A percentile compares a stretch with the other conserved stretches of the same genome.
Evolutionary conservation across 2,113 vertebrate genomes (phyloP).

Genomic region (Nothocercus julius): DNA sequence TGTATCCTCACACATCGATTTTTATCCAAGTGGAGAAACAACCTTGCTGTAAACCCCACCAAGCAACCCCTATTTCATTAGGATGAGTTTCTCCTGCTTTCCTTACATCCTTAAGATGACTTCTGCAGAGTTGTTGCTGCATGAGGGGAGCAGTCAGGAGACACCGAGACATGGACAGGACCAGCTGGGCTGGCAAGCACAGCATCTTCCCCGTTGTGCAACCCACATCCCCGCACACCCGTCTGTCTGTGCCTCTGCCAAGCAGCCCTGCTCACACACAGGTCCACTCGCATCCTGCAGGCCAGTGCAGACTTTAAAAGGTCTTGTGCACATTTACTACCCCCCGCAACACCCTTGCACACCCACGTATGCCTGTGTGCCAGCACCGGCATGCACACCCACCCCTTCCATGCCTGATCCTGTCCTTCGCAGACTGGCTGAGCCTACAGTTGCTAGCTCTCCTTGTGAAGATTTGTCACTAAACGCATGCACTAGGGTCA

Average conservation of each 20-base stretch:
- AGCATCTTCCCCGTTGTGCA: neutral
- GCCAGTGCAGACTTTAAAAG: accelerated
- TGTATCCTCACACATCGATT: accelerated
- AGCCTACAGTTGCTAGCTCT: neutral
- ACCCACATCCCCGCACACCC: neutral
- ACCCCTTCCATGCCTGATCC: neutral
- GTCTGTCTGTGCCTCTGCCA: neutral
- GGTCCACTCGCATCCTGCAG: accelerated
- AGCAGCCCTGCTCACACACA: neutral
- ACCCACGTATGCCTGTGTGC: accelerated
- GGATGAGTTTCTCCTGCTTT: neutral
- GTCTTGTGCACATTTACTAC: neutral
- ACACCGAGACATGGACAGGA: neutral
- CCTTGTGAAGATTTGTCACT: neutral
- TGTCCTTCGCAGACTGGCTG: neutral
- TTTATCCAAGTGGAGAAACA: neutral
- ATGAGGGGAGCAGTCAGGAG: neutral
- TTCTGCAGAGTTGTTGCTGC: neutral
- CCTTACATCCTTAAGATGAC: neutral
- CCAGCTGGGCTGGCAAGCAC: neutral
- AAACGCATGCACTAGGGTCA: neutral
- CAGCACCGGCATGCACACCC: neutral
- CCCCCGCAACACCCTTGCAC: neutral
- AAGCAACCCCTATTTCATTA: neutral
- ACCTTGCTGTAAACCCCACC: neutral